Conservation (phyloP, 2,113 vertebrate species). For the Rhipidura dahli region DNA sequence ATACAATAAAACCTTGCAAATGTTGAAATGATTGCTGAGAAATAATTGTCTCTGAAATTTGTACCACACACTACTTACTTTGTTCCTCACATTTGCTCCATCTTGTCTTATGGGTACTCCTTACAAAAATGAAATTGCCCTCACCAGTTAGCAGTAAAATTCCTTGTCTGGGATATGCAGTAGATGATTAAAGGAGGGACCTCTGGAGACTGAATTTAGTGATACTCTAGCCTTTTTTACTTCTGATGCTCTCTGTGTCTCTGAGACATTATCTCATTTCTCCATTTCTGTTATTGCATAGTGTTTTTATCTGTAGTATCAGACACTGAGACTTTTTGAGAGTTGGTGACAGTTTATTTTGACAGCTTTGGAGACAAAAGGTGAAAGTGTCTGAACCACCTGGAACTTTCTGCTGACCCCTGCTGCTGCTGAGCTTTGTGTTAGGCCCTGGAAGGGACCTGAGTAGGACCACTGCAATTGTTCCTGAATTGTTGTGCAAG, state of each 20-base stretch:
- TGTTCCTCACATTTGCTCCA: background rate
- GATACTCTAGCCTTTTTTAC: background rate
- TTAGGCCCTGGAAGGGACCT: background rate
- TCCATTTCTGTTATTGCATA: background rate
- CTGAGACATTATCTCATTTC: background rate
- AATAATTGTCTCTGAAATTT: slow-evolving; percentile 7
- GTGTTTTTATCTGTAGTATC: background rate
- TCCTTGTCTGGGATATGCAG: background rate
- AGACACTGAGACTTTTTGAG: background rate
- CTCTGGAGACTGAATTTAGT: background rate
- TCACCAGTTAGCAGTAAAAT: background rate
- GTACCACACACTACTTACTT: background rate
- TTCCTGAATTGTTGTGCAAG: background rate
- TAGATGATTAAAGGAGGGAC: background rate
- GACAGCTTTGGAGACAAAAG: background rate
- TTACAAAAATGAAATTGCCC: background rate
- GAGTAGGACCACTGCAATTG: background rate
- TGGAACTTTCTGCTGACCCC: background rate
- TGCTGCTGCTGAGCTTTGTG: background rate
- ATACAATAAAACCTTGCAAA: background rate
- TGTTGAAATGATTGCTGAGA: background rate
- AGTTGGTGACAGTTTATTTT: background rate
- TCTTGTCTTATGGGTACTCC: background rate
- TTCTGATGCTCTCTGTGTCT: background rate
- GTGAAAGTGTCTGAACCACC: background rate